Evolutionary conservation across 2,113 vertebrate genomes (phyloP), one percentile per base, ranked within the genome.

Genomic region (Todiramphus saurophagus): DNA sequence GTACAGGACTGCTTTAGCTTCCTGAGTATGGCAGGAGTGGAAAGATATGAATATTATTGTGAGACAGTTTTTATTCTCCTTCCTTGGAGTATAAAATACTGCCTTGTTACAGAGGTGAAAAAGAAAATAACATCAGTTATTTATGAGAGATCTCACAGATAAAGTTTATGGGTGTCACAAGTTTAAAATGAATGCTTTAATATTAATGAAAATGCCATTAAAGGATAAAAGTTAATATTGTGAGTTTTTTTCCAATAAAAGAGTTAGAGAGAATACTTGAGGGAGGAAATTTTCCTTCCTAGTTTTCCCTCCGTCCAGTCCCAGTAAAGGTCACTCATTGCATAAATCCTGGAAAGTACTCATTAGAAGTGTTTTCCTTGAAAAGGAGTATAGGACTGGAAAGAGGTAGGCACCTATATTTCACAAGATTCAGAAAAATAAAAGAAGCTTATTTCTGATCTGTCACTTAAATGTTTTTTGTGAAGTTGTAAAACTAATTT

Each of bases 281-380:
- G 59, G 91, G 91, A 89, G 51, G 56, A 95, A 35, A 37, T 77
- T 77, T 80, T 88, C 48, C 13, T 73, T 83, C 75, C 44, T 76
- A 44, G 69, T 86, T 88, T 50, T 92, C 2, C 2, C 46, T 76
- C 25, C 12, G 28, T 77, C 85, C 48, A 77, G 60, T 85, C 67
- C 55, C 46, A 50, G 76, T 86, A 90, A 95, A 93, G 75, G 91
- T 90, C 58, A 2, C 39, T 88, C 10, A 74, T 77, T 77, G 50
- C 90, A 83, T 94, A 92, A 93, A 94, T 90, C 83, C 55, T 59
- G 31, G n/a, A 81, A 74, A 89, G 23, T 83, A 46, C 43, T 41
- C 80, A 37, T 30, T 70, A 70, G 31, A 75, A 89, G 25, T n/a
- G 33, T 89, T 73, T 93, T 87, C 35, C 24, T 11, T 77, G 86